Base-by-base conservation (phyloP, 2,797 vertebrate genomes). In the Anniella stebbinsi region DNA sequence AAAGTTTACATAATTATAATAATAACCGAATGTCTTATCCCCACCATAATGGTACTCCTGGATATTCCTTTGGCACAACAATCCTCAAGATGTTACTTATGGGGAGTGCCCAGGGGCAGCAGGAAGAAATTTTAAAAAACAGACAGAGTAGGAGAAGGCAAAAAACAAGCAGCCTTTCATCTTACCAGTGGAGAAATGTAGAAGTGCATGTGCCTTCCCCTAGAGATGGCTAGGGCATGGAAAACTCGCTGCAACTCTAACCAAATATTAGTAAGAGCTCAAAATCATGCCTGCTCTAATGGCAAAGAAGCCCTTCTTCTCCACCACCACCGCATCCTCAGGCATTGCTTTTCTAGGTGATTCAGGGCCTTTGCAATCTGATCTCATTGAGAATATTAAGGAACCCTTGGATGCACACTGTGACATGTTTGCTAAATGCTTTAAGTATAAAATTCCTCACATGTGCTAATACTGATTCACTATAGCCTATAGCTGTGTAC, bases 1-100 rank as follows among this genome's bases (percentile, higher is more conserved):
- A 57, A 75, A 87, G 25, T 90, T 83, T 8, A 89, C 38, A 28
- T 33, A 69, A 76, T 67, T 63, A 78, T 15, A 83, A 80, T 23
- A 33, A 54, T 25, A 38, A 41, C 51, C 25, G 4, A 38, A 30
- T 13, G 21, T 41, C 12, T 86, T 30, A 25, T 76, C 30, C 30
- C 41, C 18, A 87, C 11, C 8, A 33, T 48, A 75, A 69, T 80
- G 80, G 17, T 51, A 88, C 21, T 5, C 54, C 30, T n/a, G 23
- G 28, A 63, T 78, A 67, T 54, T 54, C 23, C 6, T 82, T 23
- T 67, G 38, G 23, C 18, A 82, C 4, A 12, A 67, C 30, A 75
- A 51, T 17, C 28, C 45, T 23, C 41, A 48, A 75, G n/a, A 33
- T 48, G 28, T 63, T 30, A 69, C 54, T 41, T 15, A 67, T 73